phyloP scores from a whole-genome alignment of 2,797 vertebrate species.

The Australoheros facetus region DNA sequence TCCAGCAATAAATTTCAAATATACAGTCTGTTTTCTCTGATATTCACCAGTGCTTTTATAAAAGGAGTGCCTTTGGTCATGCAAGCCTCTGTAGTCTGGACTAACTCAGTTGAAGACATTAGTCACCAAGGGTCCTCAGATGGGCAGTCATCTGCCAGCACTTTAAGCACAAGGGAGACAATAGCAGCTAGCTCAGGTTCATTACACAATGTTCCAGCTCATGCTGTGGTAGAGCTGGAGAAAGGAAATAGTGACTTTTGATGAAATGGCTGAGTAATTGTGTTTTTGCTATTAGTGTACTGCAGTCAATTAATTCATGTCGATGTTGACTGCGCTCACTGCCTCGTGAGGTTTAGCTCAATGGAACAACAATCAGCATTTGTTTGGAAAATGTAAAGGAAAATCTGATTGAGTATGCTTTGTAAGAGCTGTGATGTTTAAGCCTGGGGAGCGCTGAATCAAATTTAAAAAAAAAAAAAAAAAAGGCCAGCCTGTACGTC shows the following conservation, averaged over 20 bases:
- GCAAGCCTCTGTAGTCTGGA: neutral
- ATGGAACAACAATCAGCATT: conserved; percentile 25
- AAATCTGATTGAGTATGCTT: conserved; percentile 9
- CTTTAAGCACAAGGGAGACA: conserved; percentile 18
- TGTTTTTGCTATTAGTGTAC: conserved; percentile 1
- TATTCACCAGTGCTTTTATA: neutral
- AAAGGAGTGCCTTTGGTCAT: neutral
- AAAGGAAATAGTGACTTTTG: neutral
- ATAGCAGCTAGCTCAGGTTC: conserved; percentile 44
- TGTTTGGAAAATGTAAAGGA: neutral
- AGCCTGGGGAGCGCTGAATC: conserved; percentile 10
- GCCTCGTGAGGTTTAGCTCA: conserved; percentile 11
- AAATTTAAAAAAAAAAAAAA: conserved; percentile 11
- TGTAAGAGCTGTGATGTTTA: conserved; percentile 1
- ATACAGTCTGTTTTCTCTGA: neutral
- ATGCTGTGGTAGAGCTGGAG: conserved; percentile 8
- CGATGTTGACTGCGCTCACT: conserved; percentile 12
- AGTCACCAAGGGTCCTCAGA: neutral
- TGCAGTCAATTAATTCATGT: conserved; percentile 15
- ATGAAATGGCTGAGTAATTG: conserved; percentile 24
- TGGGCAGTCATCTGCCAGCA: neutral
- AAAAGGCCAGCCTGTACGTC: neutral
- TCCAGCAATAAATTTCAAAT: neutral
- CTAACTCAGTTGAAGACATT: neutral
- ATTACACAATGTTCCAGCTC: conserved; percentile 26